Evolutionary conservation across 2,888 invertebrate genomes (phyloP), one percentile per base, ranked within the genome.

Genomic region (Pristionchus entomophagus): DNA sequence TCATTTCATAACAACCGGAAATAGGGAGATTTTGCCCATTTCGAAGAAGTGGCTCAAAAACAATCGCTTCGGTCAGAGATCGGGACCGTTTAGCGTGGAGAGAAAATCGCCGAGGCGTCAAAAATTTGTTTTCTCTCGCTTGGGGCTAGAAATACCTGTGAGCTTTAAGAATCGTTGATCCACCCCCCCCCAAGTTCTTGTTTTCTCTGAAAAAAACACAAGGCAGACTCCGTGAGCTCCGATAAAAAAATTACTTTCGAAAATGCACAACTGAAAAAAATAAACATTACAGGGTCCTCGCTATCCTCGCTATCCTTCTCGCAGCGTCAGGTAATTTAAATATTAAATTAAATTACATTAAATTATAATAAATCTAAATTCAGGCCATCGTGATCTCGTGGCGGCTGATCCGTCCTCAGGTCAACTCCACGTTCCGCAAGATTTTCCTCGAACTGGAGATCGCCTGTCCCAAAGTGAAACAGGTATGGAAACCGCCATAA

Each of bases 391-490:
- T 78, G n/a, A 45, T 86, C 26, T 90, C 91, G 26, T 93, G 93
- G 93, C 87, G 91, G 38, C 82, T 88, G 49, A 88, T 93, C 86
- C 88, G 90, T 29, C 87, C 91, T 26, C 83, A 83, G 83, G 51
- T 81, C 88, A 56, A 88, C 93, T 86, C 88, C 88, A 41, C 91
- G 56, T 91, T 91, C 88, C 89, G 93, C 5, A 92, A 92, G 84
- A 91, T 93, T 77, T 89, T 93, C 84, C 86, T 89, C 62, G 93
- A 93, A 84, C 84, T 93, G 87, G 92, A 92, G 82, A 88, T 91
- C 29, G 92, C 90, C n/a, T 91, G 90, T 14, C 91, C 92, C 26
- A 92, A 92, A 86, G 93, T 93, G 78, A 93, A 93, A 86, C 91
- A 92, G 86, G 92, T 92, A 19, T n/a, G n/a, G n/a, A n/a, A n/a